A percentile compares a stretch with the other conserved stretches of the same genome.
Conservation (phyloP, 2,888 invertebrate species). For the Harpalus rubripes region DNA sequence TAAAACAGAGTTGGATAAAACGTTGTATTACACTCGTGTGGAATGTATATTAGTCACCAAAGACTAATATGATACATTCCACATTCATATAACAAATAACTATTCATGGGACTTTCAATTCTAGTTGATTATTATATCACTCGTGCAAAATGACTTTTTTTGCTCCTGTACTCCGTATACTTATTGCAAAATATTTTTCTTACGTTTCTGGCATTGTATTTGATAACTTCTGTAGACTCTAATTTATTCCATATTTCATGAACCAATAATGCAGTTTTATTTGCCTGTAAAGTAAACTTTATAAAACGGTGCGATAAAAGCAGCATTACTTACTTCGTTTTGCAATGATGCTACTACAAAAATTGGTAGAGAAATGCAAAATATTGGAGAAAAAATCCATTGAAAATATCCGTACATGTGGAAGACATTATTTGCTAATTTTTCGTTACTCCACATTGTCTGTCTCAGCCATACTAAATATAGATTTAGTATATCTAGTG, state of each 20-base stretch:
- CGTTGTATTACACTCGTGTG: too few relatives aligned
- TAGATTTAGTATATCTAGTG: constrained; percentile 13
- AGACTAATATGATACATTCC: too few relatives aligned
- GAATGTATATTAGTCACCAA: too few relatives aligned
- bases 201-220: constrained; percentile 37
- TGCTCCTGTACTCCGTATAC: too few relatives aligned
- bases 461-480: constrained; percentile 16
- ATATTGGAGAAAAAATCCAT: constrained; percentile 2
- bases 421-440: background rate
- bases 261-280: constrained; percentile 25
- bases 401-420: constrained; percentile 16
- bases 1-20: too few relatives aligned
- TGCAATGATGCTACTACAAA: background rate
- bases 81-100: too few relatives aligned
- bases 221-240: background rate
- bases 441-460: background rate
- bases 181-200: background rate
- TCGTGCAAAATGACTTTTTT: background rate
- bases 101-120: too few relatives aligned
- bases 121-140: too few relatives aligned
- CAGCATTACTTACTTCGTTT: constrained; percentile 13
- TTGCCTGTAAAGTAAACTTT: constrained; percentile 37
- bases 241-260: constrained; percentile 56
- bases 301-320: background rate
- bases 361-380: constrained; percentile 24